These are phyloP conservation scores for Rotaria macrura DNA, from an alignment of 2,888 invertebrate species.

Conservation along the genomic window DNA sequence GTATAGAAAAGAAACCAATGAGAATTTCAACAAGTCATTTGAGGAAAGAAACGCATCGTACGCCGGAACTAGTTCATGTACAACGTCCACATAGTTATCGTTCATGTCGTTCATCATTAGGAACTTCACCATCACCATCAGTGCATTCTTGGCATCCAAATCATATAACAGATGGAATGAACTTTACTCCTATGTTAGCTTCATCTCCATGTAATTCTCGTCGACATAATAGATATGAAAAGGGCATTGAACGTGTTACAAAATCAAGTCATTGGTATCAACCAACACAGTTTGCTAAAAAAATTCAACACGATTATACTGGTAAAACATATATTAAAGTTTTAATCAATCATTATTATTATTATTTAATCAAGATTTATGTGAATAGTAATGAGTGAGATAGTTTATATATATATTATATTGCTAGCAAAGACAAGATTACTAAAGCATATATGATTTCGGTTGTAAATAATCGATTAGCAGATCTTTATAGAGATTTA, in stretches of 20 bases:
- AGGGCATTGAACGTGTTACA: constrained; percentile 4
- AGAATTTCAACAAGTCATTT: background rate
- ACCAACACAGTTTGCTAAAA: background rate
- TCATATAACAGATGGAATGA: background rate
- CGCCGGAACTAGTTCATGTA: background rate
- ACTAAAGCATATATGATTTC: background rate
- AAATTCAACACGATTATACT: background rate
- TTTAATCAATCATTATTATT: background rate
- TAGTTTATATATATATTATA: background rate
- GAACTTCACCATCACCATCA: background rate
- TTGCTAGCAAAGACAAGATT: background rate
- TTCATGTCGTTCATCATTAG: constrained; percentile 3
- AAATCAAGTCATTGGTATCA: constrained; percentile 1
- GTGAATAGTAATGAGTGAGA: background rate
- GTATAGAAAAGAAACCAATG: background rate
- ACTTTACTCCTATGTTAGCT: background rate
- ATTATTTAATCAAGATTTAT: background rate
- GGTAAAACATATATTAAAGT: background rate
- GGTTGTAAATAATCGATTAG: background rate
- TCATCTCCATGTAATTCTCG: background rate
- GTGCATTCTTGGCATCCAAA: background rate
- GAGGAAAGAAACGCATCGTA: background rate
- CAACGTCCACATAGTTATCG: background rate
- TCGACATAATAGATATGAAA: background rate
- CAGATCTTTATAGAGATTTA: background rate